Evolutionary conservation across 2,113 vertebrate genomes (phyloP), one percentile per base, ranked within the genome.

Genomic region (Lucifuga dentata): DNA sequence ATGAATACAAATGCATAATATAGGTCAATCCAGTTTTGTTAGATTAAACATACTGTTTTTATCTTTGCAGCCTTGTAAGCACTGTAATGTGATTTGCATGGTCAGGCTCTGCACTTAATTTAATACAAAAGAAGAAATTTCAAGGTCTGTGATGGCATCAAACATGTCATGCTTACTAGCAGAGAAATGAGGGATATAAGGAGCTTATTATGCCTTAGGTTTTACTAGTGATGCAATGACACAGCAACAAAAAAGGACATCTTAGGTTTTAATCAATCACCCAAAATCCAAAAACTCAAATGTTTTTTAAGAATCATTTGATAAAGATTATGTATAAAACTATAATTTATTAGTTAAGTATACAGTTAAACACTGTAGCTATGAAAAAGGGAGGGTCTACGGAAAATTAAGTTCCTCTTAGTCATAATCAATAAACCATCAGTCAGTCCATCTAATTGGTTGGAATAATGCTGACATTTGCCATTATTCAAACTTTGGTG

Each of bases 151-250:
- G 49, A 49, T 60, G 26, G 67, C 40, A 61, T 69, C 40, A 72
- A 62, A 58, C 29, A 29, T 41, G 44, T 67, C 41, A 66, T 49
- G 59, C 17, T 7, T 13, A 35, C 55, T 40, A 69, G 3, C 39
- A 29, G 51, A 43, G 50, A 62, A 68, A 67, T 46, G 17, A 55
- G 17, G 66, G 11, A 56, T 62, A 68, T 78, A 70, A 75, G 52
- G 46, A 56, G 45, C 17, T 80, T 71, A 64, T 41, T 51, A 33
- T 74, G 24, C 9, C 59, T 40, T 41, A 17, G 9, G 69, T 81
- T 51, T 46, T 26, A 26, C 16, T 78, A 40, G 65, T 69, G 59
- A 86, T 81, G 74, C 60, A 70, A 86, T 44, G n/a, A 48, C 26
- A 52, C 20, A 38, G 73, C 68, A 77, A 85, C 45, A 60, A 35